Evolutionary conservation across 2,797 vertebrate genomes (phyloP).

Genomic region (Falco concolor): DNA sequence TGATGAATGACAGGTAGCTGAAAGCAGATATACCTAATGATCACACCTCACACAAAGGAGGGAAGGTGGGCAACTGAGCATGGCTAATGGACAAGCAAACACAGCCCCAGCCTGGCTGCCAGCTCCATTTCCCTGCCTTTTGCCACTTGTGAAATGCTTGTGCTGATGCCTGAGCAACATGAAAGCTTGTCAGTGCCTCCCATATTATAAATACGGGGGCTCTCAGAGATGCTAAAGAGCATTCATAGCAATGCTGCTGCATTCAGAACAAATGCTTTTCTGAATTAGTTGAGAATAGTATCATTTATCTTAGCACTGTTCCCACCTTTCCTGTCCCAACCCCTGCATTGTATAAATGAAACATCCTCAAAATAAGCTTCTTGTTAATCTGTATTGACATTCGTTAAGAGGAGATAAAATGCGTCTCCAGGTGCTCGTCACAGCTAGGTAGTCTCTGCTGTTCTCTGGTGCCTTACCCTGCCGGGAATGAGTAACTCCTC

Average conservation of each 20-base stretch:
- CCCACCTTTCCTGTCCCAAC: background rate
- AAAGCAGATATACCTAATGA: background rate
- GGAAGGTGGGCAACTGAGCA: rapidly evolving
- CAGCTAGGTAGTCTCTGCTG: background rate
- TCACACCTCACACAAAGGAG: background rate
- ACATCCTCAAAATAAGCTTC: background rate
- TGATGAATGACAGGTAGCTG: background rate
- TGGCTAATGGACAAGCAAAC: background rate
- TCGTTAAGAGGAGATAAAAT: background rate
- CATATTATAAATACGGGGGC: background rate
- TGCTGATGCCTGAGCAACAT: background rate
- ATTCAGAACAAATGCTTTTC: background rate
- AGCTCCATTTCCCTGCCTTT: background rate
- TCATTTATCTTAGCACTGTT: background rate
- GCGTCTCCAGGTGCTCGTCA: background rate
- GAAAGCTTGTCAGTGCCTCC: background rate
- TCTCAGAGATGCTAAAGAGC: background rate
- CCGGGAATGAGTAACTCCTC: background rate
- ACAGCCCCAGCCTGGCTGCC: background rate
- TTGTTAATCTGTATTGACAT: background rate
- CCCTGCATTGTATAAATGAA: background rate
- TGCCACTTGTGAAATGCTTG: background rate
- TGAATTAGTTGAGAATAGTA: background rate
- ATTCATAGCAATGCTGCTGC: background rate
- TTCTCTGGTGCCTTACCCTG: background rate